Base-by-base conservation (phyloP, 2,113 vertebrate species). In the Salvelinus namaycush region DNA sequence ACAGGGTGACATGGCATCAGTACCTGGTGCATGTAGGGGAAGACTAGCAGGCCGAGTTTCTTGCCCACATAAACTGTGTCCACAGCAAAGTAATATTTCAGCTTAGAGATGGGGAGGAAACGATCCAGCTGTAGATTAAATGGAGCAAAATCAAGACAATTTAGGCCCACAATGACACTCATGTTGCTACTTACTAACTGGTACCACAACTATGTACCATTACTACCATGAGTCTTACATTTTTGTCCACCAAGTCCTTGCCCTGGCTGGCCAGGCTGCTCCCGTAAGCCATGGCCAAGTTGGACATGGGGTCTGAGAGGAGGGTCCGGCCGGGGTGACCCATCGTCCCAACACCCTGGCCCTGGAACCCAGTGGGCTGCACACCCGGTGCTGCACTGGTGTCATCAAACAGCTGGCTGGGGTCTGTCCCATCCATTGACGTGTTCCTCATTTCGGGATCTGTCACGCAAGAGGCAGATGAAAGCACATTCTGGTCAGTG, bases 11-110 rank as follows among this genome's bases (percentile, higher is more conserved):
- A 98, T 91, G 0, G 96, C 5, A 57, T 6, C 2, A 16, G 16
- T 75, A 96, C 96, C 93, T 96, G 83, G 62, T 97, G 96, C 93
- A 96, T 93, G 81, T 96, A 98, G 18, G 97, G 97, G 74, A 97
- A 97, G 34, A 98, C 80, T 0, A 97, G 93, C 69, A 97, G 93
- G 22, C 95, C 93, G 68, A 98, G 92, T 79, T 98, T 98, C 89
- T 92, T 96, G 29, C 95, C 95, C 62, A 98, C 97, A 0, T 97
- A 98, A 57, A 96, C 62, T 0, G 95, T 97, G 83, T 97, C 97
- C 81, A 98, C 97, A 0, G 97, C 96, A 66, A 66, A 74, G 22
- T 39, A 34, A 29, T 66, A 51, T 26, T 49, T 51, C 70, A 68
- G 44, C 79, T 93, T 96, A 34, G 93, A 94, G 82, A 98, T 91